These are phyloP conservation scores for Polymixis flavicincta DNA, from an alignment of 2,888 invertebrate genomes.

Conservation along the genomic window DNA sequence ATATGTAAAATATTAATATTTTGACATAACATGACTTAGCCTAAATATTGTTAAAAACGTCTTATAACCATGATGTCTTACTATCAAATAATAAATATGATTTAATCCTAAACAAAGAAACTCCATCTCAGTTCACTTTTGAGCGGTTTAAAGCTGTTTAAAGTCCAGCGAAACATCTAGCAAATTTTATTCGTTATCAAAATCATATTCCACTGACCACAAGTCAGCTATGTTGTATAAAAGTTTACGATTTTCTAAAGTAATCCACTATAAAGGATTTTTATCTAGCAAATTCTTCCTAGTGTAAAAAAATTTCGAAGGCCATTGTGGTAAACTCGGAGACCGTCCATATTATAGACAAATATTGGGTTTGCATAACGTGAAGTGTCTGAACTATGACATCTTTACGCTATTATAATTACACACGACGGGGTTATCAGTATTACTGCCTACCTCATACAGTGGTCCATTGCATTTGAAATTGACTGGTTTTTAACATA, in stretches of 20 bases:
- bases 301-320: constrained; percentile 76
- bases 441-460: constrained; percentile 19
- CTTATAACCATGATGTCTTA: constrained; percentile 69
- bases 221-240: constrained; percentile 56
- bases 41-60: constrained; percentile 68
- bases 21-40: constrained; percentile 79
- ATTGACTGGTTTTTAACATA: constrained; percentile 27
- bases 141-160: constrained; percentile 81
- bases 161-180: constrained; percentile 68
- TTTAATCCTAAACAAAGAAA: constrained; percentile 75
- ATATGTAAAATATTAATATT: constrained; percentile 85
- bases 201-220: constrained; percentile 58
- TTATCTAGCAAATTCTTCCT: constrained; percentile 74
- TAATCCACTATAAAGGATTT: constrained; percentile 64
- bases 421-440: constrained; percentile 7
- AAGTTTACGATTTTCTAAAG: constrained; percentile 58
- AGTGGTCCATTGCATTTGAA: constrained; percentile 26
- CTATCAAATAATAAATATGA: constrained; percentile 80
- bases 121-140: constrained; percentile 75
- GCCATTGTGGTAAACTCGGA: constrained; percentile 77
- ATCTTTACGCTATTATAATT: constrained; percentile 5
- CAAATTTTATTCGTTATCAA: constrained; percentile 51
- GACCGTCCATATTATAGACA: constrained; percentile 59
- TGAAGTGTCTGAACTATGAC: constrained; percentile 2
- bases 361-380: constrained; percentile 33